These are phyloP conservation scores for Pyrochroa serraticornis DNA, from an alignment of 2,888 invertebrate species.

Conservation along the genomic window DNA sequence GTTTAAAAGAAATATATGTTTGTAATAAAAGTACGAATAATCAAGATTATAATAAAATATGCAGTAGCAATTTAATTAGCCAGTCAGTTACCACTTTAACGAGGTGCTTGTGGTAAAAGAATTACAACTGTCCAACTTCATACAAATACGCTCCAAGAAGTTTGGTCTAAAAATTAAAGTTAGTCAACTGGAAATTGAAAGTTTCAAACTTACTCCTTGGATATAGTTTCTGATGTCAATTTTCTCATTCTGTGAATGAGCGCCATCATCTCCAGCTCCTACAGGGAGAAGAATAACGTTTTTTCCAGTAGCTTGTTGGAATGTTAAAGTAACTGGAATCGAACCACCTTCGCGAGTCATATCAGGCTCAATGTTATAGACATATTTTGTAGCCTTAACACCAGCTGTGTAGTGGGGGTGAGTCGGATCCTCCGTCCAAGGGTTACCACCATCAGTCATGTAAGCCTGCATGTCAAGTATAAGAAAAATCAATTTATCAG, in stretches of 20 bases:
- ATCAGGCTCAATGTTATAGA: conserved; percentile 90
- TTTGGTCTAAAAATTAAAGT: conserved; percentile 67
- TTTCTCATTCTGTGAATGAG: conserved; percentile 99
- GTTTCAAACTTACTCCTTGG: conserved; percentile 75
- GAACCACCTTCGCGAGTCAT: conserved; percentile 97
- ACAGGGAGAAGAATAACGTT: conserved; percentile 95
- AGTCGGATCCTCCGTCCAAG: conserved; percentile 92
- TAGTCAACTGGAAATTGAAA: not conserved
- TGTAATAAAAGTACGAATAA: too few relatives aligned
- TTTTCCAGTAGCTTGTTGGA: conserved; percentile 90
- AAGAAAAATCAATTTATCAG: too few relatives aligned
- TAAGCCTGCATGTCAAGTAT: conserved; percentile 41
- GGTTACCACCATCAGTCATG: conserved; percentile 70
- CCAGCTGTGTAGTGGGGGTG: conserved; percentile 95
- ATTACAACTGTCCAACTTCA: conserved; percentile 63
- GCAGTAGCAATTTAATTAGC: too few relatives aligned
- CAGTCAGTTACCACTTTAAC: too few relatives aligned
- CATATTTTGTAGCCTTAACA: conserved; percentile 77
- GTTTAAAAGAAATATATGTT: too few relatives aligned
- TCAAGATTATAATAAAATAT: too few relatives aligned
- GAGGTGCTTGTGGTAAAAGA: not conserved
- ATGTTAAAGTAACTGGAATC: conserved; percentile 93
- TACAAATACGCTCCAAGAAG: conserved; percentile 87
- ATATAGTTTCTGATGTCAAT: conserved; percentile 91
- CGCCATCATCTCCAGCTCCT: conserved; percentile 95